phyloP scores from a whole-genome alignment of 1,140 invertebrate genomes.

The Plodia interpunctella region DNA sequence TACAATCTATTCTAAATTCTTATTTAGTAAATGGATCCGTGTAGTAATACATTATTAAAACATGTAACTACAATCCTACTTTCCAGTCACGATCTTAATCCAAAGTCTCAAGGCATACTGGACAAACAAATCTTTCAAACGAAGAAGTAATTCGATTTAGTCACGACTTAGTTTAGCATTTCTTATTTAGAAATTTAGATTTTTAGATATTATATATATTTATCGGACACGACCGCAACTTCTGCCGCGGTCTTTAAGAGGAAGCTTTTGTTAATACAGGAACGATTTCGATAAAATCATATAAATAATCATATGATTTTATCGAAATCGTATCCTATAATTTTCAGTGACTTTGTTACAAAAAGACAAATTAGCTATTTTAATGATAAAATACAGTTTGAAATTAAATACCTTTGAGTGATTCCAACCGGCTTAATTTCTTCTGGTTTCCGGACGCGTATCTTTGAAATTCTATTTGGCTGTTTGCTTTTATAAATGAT shows the following conservation, averaged over 20 bases:
- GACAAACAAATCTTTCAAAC: not conserved
- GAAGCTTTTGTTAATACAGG: too few relatives aligned
- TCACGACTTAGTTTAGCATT: not conserved
- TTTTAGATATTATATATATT: too few relatives aligned
- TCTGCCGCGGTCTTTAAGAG: too few relatives aligned
- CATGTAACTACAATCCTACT: not conserved
- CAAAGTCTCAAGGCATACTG: not conserved
- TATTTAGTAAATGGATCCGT: not conserved
- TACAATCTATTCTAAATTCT: not conserved
- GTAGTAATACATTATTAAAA: not conserved
- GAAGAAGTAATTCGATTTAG: not conserved
- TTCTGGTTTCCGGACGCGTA: conserved; percentile 62
- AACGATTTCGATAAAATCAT: too few relatives aligned
- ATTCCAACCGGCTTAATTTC: conserved; percentile 83
- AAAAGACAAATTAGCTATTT: too few relatives aligned
- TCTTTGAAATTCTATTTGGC: conserved; percentile 85
- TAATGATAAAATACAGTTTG: too few relatives aligned
- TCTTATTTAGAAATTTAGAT: too few relatives aligned
- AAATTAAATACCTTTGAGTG: conserved; percentile 76
- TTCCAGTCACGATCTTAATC: conserved; percentile 2
- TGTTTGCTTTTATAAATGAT: conserved; percentile 94
- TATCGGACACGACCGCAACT: too few relatives aligned
- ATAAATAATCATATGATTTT: too few relatives aligned
- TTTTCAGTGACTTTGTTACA: too few relatives aligned
- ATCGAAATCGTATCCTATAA: too few relatives aligned